A percentile compares a stretch with the other conserved stretches of the same genome.
Conservation (phyloP, 2,113 vertebrate species). For the Nerophis ophidion region DNA sequence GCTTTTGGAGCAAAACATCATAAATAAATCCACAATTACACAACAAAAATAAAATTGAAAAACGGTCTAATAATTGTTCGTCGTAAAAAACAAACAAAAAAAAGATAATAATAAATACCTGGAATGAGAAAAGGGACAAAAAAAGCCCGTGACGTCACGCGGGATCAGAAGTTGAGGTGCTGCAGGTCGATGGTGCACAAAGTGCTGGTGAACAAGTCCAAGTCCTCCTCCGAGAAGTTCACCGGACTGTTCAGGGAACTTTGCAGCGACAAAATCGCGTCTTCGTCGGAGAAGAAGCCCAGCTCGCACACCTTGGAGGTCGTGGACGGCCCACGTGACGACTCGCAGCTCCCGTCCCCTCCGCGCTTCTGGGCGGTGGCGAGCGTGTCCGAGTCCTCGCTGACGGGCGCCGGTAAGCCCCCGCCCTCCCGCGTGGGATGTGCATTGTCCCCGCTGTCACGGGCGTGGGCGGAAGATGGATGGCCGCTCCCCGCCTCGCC, state of each 20-base stretch:
- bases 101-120: not conserved
- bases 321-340: slow-evolving; percentile 6
- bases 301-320: slow-evolving; percentile 74
- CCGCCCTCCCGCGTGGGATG: slow-evolving; percentile 62
- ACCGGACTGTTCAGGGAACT: slow-evolving; percentile 81
- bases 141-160: not conserved
- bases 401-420: slow-evolving; percentile 15
- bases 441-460: slow-evolving; percentile 67
- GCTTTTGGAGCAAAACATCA: slow-evolving; percentile 62
- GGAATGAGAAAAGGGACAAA: not conserved
- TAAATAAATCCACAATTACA: not conserved
- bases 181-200: slow-evolving; percentile 87
- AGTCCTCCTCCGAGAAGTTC: slow-evolving; percentile 87
- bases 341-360: too few species aligned
- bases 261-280: slow-evolving; percentile 79
- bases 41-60: not conserved
- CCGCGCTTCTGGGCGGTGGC: too few species aligned
- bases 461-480: slow-evolving; percentile 57
- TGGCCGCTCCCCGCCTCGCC: slow-evolving; percentile 55
- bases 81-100: not conserved
- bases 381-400: too few species aligned
- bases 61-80: not conserved
- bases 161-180: slow-evolving; percentile 77
- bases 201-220: slow-evolving; percentile 89
- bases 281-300: slow-evolving; percentile 74